A percentile compares a stretch with the other conserved stretches of the same genome.
Evolutionary conservation across 2,113 vertebrate species (phyloP).

Genomic region (Trachemys scripta): DNA sequence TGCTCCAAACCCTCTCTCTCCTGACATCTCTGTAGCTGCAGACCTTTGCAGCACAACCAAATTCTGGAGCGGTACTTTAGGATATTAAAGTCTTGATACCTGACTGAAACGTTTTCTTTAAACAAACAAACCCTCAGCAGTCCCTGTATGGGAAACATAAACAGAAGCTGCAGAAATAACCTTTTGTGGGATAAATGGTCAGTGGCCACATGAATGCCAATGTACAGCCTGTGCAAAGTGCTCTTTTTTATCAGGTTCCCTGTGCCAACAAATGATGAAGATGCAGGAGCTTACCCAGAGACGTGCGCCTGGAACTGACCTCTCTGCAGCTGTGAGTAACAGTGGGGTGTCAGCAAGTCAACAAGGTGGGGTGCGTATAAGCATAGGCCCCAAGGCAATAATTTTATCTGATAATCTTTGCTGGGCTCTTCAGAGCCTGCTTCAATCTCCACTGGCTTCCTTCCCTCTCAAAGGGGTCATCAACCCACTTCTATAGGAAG

Average conservation of each 20-base stretch:
- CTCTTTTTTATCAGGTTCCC: not conserved
- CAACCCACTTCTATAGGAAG: not conserved
- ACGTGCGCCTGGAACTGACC: not conserved
- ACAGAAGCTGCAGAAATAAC: not conserved
- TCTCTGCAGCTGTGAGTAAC: not conserved
- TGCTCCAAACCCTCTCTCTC: not conserved
- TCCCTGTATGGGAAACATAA: not conserved
- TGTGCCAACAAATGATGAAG: not conserved
- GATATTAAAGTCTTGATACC: not conserved
- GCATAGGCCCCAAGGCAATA: not conserved
- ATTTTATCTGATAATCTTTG: not conserved
- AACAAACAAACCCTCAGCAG: not conserved
- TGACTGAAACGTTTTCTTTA: not conserved
- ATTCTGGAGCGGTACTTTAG: not conserved
- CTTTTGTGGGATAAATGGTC: not conserved
- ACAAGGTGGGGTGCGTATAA: too few relatives aligned
- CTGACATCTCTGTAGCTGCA: not conserved
- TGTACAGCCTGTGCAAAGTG: not conserved
- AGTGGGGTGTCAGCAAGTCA: not conserved
- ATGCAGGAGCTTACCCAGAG: not conserved
- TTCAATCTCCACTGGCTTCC: not conserved
- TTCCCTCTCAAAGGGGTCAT: not conserved
- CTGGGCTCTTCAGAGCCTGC: not conserved
- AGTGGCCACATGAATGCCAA: not conserved
- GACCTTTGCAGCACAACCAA: not conserved